Evolutionary conservation across 2,888 invertebrate genomes (phyloP).

Genomic region (Diabrotica balteata): DNA sequence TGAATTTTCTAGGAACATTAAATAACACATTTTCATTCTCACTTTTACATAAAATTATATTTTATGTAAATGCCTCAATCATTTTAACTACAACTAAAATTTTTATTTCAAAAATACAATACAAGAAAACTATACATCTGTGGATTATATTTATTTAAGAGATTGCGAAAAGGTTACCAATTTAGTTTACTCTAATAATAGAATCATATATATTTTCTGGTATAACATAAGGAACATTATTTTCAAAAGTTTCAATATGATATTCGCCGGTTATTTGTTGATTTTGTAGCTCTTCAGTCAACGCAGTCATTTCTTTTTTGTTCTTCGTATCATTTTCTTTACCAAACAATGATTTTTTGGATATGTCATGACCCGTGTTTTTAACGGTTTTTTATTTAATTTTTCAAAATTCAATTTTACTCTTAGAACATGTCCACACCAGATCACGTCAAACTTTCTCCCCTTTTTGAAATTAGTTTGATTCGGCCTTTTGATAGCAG

Average conservation of each 20-base stretch:
- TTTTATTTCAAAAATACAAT: no score
- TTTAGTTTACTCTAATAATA: constrained; percentile 15
- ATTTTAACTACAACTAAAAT: no score
- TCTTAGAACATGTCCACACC: constrained; percentile 20
- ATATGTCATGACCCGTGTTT: not conserved
- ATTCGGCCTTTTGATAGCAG: constrained; percentile 32
- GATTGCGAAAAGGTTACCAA: not conserved
- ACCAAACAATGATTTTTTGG: not conserved
- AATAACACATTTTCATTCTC: no score
- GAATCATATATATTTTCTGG: constrained; percentile 10
- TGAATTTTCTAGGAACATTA: no score
- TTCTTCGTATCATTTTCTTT: not conserved
- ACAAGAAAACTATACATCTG: no score
- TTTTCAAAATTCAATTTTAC: no score
- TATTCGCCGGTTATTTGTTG: constrained; percentile 15
- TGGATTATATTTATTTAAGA: not conserved
- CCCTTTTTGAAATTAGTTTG: constrained; percentile 29
- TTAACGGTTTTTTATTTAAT: no score
- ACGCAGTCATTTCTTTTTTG: not conserved
- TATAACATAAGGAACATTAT: constrained; percentile 22
- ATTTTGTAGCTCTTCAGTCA: not conserved
- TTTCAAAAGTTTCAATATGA: constrained; percentile 24
- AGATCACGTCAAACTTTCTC: constrained; percentile 27
- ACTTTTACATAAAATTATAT: no score
- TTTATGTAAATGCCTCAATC: no score